These are phyloP conservation scores for Hydroisotoma schaefferi DNA, from an alignment of 2,888 invertebrate genomes.

Conservation along the genomic window DNA sequence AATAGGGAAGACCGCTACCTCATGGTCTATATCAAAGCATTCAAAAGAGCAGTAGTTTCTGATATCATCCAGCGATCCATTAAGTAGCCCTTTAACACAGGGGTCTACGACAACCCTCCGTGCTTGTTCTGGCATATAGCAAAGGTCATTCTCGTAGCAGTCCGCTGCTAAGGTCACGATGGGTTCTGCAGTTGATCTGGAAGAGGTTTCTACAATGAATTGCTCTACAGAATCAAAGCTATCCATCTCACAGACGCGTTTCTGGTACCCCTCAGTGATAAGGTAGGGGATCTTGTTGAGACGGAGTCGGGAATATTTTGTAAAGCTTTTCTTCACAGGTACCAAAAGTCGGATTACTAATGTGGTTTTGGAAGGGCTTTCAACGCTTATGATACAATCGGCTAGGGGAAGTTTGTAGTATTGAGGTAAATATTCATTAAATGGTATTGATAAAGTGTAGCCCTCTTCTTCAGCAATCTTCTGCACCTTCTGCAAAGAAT, in stretches of 20 bases:
- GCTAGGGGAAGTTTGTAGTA: constrained; percentile 34
- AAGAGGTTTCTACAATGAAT: constrained; percentile 19
- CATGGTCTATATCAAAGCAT: constrained; percentile 18
- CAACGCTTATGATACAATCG: constrained; percentile 27
- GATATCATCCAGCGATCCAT: constrained; percentile 9
- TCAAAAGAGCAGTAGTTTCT: constrained; percentile 22
- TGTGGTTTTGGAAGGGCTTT: constrained; percentile 10
- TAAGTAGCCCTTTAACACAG: constrained; percentile 25
- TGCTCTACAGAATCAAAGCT: constrained; percentile 28
- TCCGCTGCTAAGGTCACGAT: constrained; percentile 16
- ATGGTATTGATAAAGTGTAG: constrained; percentile 27
- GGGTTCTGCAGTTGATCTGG: not conserved
- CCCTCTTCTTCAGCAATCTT: constrained; percentile 14
- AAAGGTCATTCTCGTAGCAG: constrained; percentile 21
- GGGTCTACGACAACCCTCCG: constrained; percentile 29
- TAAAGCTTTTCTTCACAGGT: constrained; percentile 21
- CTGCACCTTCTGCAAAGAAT: constrained; percentile 9
- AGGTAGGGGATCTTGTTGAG: constrained; percentile 34
- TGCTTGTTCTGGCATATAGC: constrained; percentile 25
- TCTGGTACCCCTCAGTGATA: constrained; percentile 5
- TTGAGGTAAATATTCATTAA: constrained; percentile 24
- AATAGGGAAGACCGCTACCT: constrained; percentile 22
- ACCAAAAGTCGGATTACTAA: constrained; percentile 26
- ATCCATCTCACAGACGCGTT: constrained; percentile 30
- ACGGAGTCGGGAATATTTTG: constrained; percentile 14